Percentiles rank a stretch among this genome's conserved stretches.
Conservation (phyloP, 2,113 vertebrate species). For the Pontoporia blainvillei region DNA sequence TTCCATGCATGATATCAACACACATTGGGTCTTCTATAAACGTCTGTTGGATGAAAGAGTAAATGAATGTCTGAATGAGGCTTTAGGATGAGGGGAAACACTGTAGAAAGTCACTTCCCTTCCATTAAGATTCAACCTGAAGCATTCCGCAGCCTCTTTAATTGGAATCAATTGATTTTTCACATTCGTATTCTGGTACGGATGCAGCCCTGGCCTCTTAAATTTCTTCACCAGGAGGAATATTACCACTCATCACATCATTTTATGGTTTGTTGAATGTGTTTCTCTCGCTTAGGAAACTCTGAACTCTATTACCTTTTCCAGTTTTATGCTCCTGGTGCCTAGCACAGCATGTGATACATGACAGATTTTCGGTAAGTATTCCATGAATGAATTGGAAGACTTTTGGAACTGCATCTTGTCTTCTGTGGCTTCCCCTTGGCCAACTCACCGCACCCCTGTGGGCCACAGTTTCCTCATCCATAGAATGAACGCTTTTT, state of each 20-base stretch:
- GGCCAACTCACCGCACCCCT: background rate
- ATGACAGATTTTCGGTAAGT: background rate
- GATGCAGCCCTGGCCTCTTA: background rate
- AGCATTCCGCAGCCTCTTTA: background rate
- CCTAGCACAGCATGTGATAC: background rate
- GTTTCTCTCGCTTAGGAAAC: background rate
- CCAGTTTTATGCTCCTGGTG: background rate
- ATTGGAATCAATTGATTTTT: background rate
- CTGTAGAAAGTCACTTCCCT: background rate
- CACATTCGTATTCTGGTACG: background rate
- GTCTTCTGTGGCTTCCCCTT: background rate
- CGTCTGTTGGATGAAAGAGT: background rate
- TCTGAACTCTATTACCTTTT: background rate
- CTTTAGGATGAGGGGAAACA: background rate
- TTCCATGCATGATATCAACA: background rate
- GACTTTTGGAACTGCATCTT: background rate
- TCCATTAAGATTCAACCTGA: background rate
- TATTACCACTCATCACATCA: background rate
- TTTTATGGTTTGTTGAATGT: background rate
- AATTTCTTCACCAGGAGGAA: background rate
- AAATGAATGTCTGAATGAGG: background rate
- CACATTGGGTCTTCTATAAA: background rate
- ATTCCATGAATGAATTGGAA: background rate
- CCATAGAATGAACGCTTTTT: background rate
- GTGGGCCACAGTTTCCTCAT: background rate